Evolutionary conservation across 1,140 invertebrate species (phyloP).

Genomic region (Acyrthosiphon pisum): DNA sequence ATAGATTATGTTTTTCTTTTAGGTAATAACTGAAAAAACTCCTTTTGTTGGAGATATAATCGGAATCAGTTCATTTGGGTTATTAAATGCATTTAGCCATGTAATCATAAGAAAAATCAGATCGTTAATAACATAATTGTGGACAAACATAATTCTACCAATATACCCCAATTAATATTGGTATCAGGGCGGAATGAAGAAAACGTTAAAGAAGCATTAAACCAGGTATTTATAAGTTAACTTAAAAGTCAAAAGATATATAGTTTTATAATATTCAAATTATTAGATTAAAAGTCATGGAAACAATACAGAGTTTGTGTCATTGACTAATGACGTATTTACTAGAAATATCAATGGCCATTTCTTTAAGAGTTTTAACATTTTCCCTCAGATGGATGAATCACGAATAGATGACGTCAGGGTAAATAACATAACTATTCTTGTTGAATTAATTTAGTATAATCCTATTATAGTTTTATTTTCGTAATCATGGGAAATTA

Average conservation of each 20-base stretch:
- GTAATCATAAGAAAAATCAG: conserved; percentile 63
- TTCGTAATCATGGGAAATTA: no score
- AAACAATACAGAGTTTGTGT: conserved; percentile 67
- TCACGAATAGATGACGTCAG: conserved; percentile 60
- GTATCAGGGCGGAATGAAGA: conserved; percentile 59
- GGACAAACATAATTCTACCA: background rate
- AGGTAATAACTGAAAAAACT: conserved; percentile 56
- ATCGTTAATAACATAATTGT: background rate
- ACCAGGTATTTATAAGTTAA: conserved; percentile 57
- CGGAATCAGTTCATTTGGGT: conserved; percentile 71
- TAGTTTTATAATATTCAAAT: background rate
- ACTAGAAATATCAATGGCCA: conserved; percentile 67
- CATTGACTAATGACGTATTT: conserved; percentile 65
- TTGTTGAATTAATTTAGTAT: background rate
- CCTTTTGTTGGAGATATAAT: conserved; percentile 65
- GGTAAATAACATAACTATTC: background rate
- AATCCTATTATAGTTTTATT: no score
- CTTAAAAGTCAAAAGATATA: background rate
- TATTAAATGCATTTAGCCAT: conserved; percentile 72
- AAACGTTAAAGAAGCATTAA: conserved; percentile 49
- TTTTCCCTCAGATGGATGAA: conserved; percentile 59
- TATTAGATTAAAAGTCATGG: conserved; percentile 64
- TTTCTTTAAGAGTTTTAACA: conserved; percentile 69
- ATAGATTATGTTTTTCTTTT: background rate
- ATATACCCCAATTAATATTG: conserved; percentile 59